Evolutionary conservation across 2,113 vertebrate genomes (phyloP), one percentile per base, ranked within the genome.

Genomic region (Anseranas semipalmata): DNA sequence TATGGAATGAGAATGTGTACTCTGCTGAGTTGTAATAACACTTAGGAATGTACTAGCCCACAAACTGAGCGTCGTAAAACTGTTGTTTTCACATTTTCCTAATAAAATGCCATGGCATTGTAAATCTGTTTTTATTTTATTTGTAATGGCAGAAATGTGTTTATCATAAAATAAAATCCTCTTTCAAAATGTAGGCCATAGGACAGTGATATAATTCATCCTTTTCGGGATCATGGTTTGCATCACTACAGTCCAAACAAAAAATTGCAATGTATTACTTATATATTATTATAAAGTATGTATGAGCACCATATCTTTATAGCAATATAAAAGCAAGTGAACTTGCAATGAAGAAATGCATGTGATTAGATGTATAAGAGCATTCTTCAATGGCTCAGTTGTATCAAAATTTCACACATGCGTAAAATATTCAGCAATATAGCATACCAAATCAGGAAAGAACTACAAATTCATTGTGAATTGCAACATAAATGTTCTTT

Each of bases 81-180:
- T 10, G 76, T 87, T 97, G 72, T 97, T 97, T 97, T 95, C 95
- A 97, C 90, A 96, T 97, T 98, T 96, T 95, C 43, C 87, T 94
- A 91, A 96, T 96, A 98, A 97, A 97, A 97, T 83, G n/a, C 70
- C 83, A 80, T 70, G 67, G 87, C 90, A 93, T 53, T 96, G 93
- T 96, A 96, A 97, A 98, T 97, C 94, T 97, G 85, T 25, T 93
- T 97, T 93, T 95, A 91, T 97, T 96, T 96, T 96, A 93, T 95
- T 96, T 97, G 85, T 89, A 97, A 97, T 91, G 90, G 63, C 82
- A 91, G 72, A 97, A 98, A 95, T 97, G 81, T 97, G 94, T 95
- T 97, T 96, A 83, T 94, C 85, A 95, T 97, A 87, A 84, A 89
- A 96, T 93, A 78, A 86, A 91, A 75, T 77, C 62, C 48, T 82